Base-by-base conservation (phyloP, 2,888 invertebrate genomes). In the Tinea semifulvella region DNA sequence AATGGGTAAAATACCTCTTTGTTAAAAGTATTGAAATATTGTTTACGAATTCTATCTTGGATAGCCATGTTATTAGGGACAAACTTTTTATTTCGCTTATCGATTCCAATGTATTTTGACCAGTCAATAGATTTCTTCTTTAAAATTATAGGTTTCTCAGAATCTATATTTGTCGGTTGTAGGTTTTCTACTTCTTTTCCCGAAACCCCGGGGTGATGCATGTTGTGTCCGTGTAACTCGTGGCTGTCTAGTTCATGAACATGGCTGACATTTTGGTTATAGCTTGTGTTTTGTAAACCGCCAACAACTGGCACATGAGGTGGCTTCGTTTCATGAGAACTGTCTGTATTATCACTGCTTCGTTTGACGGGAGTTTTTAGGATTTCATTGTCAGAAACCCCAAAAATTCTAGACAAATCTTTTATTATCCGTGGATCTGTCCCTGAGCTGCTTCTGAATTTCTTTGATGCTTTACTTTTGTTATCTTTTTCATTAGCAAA, bases 91-190 rank as follows among this genome's bases (percentile, higher is more conserved):
- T 84, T 87, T 47, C 92, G 86, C 50, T 88, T 85, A 62, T 94
- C 92, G 49, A 92, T 84, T 0, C 94, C 94, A 58, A 94, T 93
- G 59, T 94, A 93, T 55, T 92, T 88, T 0, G 91, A 89, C 94
- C 93, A 94, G 57, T 93, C 88, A 48, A 94, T 85, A 1, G 91
- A 91, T 64, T 93, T 94, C 68, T 93, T 92, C 50, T 88, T 87
- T 5, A 91, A 65, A 18, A 77, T 74, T 28, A 84, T 77, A 6
- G 79, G 73, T 52, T 80, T 83, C 22, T 82, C 81, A 16, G 59
- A 50, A 14, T 45, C 35, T n/a, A n/a, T 8, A 27, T 6, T 18
- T n/a, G 13, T 2, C 7, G 19, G 10, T n/a, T 26, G 11, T 18
- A 27, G 20, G 27, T 20, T 26, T 25, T 58, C 58, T 46, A 52